A percentile compares a stretch with the other conserved stretches of the same genome.
Evolutionary conservation across 1,140 invertebrate species (phyloP).

Genomic region (Diorhabda carinulata): DNA sequence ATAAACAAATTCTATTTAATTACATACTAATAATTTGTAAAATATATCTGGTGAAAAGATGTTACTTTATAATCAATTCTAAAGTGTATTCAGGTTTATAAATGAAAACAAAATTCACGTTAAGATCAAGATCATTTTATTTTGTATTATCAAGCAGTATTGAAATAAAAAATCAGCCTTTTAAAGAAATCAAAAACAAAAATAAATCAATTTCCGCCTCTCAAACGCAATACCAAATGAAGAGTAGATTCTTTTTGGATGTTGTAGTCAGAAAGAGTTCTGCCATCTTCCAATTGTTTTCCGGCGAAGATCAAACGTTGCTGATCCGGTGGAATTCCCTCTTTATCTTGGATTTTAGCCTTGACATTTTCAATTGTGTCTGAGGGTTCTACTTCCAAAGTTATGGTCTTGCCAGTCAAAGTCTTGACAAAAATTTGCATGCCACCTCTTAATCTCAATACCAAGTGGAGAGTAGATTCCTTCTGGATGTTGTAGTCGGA

Average conservation of each 20-base stretch:
- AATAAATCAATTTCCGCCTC: slow-evolving; percentile 53
- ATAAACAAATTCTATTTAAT: too few relatives aligned
- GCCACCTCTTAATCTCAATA: slow-evolving; percentile 12
- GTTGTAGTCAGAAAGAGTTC: slow-evolving; percentile 22
- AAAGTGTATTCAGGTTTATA: too few relatives aligned
- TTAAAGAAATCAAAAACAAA: neutral
- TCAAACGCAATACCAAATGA: slow-evolving; percentile 65
- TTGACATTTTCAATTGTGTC: slow-evolving; percentile 66
- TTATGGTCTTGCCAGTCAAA: slow-evolving; percentile 17
- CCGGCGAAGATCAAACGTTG: slow-evolving; percentile 20
- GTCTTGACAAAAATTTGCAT: slow-evolving; percentile 55
- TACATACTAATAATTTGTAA: too few relatives aligned
- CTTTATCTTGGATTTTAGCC: slow-evolving; percentile 60
- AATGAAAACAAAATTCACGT: too few relatives aligned
- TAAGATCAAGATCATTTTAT: too few relatives aligned
- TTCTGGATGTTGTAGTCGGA: slow-evolving; percentile 24
- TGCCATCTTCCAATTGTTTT: slow-evolving; percentile 21
- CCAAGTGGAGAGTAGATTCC: slow-evolving; percentile 19
- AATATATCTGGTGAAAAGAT: too few relatives aligned
- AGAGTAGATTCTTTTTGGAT: slow-evolving; percentile 38
- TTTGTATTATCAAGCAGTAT: neutral
- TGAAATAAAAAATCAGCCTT: neutral
- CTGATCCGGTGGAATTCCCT: slow-evolving; percentile 33
- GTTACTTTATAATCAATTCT: too few relatives aligned
- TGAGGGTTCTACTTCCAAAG: slow-evolving; percentile 14